Percentiles rank a stretch among this genome's conserved stretches.
These are phyloP conservation scores for Sterna hirundo DNA, from an alignment of 2,113 vertebrate species.

Conservation along the genomic window DNA sequence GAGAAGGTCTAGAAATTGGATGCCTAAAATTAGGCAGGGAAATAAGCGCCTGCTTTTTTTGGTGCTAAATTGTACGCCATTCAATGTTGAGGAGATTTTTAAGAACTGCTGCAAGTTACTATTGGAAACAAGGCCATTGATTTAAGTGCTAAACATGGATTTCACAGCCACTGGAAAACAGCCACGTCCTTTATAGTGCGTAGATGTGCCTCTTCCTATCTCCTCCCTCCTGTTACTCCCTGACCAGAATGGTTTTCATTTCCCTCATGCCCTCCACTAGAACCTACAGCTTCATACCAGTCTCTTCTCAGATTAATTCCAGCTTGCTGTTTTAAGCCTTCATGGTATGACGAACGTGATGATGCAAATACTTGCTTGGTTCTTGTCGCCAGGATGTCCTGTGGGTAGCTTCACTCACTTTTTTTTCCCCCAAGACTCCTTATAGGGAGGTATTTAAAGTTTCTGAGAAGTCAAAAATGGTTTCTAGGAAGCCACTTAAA, in stretches of 20 bases:
- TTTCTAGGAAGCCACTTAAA: neutral
- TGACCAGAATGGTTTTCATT: neutral
- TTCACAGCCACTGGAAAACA: slow-evolving; percentile 2
- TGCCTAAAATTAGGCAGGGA: slow-evolving; percentile 37
- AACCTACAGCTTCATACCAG: neutral
- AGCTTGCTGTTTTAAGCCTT: slow-evolving; percentile 39
- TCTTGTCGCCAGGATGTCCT: neutral
- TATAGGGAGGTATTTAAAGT: neutral
- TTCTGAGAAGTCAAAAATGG: neutral
- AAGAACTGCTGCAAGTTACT: slow-evolving; percentile 1
- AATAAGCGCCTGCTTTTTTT: slow-evolving; percentile 42
- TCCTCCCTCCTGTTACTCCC: slow-evolving; percentile 10
- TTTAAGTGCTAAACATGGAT: slow-evolving; percentile 53
- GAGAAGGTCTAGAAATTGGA: slow-evolving; percentile 15
- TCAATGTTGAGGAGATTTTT: neutral
- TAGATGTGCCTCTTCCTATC: neutral
- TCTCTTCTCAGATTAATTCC: slow-evolving; percentile 7
- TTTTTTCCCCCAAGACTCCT: neutral
- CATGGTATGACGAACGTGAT: neutral
- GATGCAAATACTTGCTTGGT: neutral
- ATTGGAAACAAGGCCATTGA: slow-evolving; percentile 42
- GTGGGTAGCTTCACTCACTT: neutral
- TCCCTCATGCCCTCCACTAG: neutral
- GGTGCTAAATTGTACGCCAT: neutral
- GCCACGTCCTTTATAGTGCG: neutral